Conservation (phyloP, 2,888 invertebrate species). For the Adela reaumurella region DNA sequence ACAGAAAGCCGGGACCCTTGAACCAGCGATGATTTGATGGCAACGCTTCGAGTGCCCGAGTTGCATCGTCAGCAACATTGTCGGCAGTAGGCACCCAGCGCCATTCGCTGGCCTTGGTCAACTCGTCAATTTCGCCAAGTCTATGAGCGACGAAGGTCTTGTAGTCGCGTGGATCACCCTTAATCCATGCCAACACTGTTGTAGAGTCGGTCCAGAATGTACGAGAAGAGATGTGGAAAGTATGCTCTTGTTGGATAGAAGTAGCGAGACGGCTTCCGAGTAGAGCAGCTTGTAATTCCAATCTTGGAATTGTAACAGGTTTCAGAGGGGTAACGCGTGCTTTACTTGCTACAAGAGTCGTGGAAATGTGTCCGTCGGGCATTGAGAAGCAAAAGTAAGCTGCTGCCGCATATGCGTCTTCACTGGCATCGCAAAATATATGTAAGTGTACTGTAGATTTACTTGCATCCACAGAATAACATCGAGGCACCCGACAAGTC, state of each 20-base stretch:
- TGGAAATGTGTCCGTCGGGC: neutral
- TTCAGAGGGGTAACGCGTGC: constrained; percentile 4
- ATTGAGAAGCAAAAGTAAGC: neutral
- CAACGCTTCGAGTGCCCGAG: neutral
- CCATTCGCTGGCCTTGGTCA: constrained; percentile 13
- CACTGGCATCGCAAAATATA: constrained; percentile 7
- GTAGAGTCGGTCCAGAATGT: constrained; percentile 14
- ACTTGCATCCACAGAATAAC: neutral
- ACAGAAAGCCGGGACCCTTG: constrained; percentile 7
- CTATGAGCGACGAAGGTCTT: constrained; percentile 13
- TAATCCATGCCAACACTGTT: constrained; percentile 13
- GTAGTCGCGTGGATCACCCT: constrained; percentile 10
- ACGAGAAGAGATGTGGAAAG: neutral
- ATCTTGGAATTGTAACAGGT: constrained; percentile 3
- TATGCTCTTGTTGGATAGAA: constrained; percentile 1
- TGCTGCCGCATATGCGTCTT: neutral
- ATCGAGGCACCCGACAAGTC: neutral
- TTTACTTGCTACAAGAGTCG: constrained; percentile 3
- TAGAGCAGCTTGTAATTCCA: constrained; percentile 5
- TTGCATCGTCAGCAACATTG: neutral
- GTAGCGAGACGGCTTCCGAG: constrained; percentile 1
- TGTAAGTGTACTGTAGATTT: constrained; percentile 1
- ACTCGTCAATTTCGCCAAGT: constrained; percentile 15
- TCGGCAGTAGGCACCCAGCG: constrained; percentile 14
- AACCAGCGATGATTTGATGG: constrained; percentile 3